These are phyloP conservation scores for Aethes cnicana DNA, from an alignment of 2,888 invertebrate genomes.

Conservation along the genomic window DNA sequence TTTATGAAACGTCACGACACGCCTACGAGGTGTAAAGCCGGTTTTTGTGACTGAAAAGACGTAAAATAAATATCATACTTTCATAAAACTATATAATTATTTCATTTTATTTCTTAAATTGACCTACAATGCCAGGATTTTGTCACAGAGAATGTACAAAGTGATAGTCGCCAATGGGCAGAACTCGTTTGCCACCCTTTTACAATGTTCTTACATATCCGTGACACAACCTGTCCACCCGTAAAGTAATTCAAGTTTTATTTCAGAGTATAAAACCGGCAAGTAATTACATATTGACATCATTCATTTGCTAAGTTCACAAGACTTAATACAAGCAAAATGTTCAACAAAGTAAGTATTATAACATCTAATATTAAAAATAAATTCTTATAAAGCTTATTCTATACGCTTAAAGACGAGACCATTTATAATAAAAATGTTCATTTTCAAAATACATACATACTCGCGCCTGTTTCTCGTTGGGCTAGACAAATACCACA, in stretches of 20 bases:
- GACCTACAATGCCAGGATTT: background rate
- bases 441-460: too few species aligned
- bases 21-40: slow-evolving; percentile 61
- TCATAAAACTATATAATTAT: slow-evolving; percentile 48
- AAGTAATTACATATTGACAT: slow-evolving; percentile 40
- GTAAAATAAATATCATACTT: slow-evolving; percentile 65
- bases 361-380: background rate
- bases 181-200: slow-evolving; percentile 31
- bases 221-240: slow-evolving; percentile 25
- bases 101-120: slow-evolving; percentile 35
- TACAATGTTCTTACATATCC: slow-evolving; percentile 16
- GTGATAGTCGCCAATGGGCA: slow-evolving; percentile 22
- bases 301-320: slow-evolving; percentile 47
- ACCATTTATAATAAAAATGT: too few species aligned
- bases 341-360: slow-evolving; percentile 54
- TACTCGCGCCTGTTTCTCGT: too few species aligned
- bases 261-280: slow-evolving; percentile 53
- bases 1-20: slow-evolving; percentile 73
- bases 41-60: slow-evolving; percentile 67
- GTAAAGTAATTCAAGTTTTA: slow-evolving; percentile 29
- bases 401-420: too few species aligned
- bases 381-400: background rate
- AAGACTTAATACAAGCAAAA: slow-evolving; percentile 43
- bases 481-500: too few species aligned
- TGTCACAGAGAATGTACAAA: background rate